Conservation (phyloP, 2,797 vertebrate species). For the Semaprochilodus insignis region DNA sequence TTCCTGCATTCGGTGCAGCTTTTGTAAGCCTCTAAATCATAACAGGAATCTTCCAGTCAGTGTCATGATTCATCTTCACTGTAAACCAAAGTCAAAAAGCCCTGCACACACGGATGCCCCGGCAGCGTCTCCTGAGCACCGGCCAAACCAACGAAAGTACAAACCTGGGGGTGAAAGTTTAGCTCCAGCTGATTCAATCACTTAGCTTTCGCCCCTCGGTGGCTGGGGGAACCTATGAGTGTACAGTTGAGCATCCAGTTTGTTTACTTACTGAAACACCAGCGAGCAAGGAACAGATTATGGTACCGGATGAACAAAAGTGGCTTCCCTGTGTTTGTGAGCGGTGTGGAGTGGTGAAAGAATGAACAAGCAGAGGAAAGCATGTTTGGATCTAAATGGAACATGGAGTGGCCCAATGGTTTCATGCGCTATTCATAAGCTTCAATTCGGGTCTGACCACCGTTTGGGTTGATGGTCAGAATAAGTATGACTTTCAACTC, state of each 20-base stretch:
- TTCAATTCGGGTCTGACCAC: too few species aligned
- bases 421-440: too few species aligned
- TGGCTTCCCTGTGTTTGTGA: background rate
- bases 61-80: constrained; percentile 9
- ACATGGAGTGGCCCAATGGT: too few species aligned
- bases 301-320: background rate
- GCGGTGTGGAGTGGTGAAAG: background rate
- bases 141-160: background rate
- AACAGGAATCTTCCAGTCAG: background rate
- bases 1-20: background rate
- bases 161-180: background rate
- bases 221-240: background rate
- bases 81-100: too few species aligned
- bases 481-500: too few species aligned
- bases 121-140: too few species aligned
- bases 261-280: background rate
- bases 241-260: background rate
- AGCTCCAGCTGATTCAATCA: background rate
- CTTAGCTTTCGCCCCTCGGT: background rate
- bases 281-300: background rate
- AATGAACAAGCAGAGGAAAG: too few species aligned
- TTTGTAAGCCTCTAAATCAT: background rate
- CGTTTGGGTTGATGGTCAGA: too few species aligned
- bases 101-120: background rate
- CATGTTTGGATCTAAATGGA: too few species aligned